Conservation (phyloP, 2,113 vertebrate genomes). For the Oryctolagus cuniculus region mOryCun1.1 NC_091439.1:46814001-46814500, state of each 20-base stretch:
- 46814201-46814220: not conserved
- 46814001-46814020: not conserved
- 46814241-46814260: slow-evolving; percentile 59
- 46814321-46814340: not conserved
- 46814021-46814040: not conserved
- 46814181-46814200: not conserved
- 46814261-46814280: not conserved
- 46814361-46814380: no score
- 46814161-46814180: not conserved
- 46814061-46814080: slow-evolving; percentile 55
- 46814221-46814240: not conserved
- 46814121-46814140: not conserved
- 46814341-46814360: no score
- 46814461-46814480: no score
- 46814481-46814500: no score
- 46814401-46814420: not conserved
- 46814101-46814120: not conserved
- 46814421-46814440: not conserved
- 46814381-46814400: not conserved
- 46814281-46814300: not conserved
- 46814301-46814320: not conserved
- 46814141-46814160: not conserved
- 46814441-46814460: not conserved
- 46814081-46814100: slow-evolving; percentile 45
- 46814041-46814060: slow-evolving; percentile 23